Evolutionary conservation across 2,888 invertebrate genomes (phyloP), one percentile per base, ranked within the genome.

Genomic region (Eilema depressum): DNA sequence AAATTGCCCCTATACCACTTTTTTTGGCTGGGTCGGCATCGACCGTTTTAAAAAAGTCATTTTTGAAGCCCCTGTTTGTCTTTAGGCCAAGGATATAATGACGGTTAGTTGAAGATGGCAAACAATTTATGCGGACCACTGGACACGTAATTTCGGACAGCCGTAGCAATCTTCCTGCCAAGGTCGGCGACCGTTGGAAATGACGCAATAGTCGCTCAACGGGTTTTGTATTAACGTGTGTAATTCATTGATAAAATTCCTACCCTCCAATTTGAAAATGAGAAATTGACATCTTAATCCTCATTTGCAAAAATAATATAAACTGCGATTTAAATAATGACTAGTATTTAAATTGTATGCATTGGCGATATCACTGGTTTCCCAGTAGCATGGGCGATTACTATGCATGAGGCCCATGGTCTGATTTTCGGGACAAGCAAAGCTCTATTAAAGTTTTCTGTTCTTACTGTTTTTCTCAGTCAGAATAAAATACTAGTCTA

Each of bases 151-250:
- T 68, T 84, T 84, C 78, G 83, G 86, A 82, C 75, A 75, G 81
- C 74, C 75, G 75, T 77, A 76, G 64, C 70, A 75, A 75, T 77
- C 79, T 80, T 89, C 87, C 89, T 88, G 87, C 84, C 92, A 93
- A 94, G 94, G 94, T 91, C 92, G 86, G 82, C 81, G 85, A 79
- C 87, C 82, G 88, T 89, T 89, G 86, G 77, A 75, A 83, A 81
- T 91, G 91, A 92, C 91, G 94, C 90, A 93, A 93, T 86, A 85
- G 85, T 83, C 80, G 86, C 81, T 84, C 83, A 89, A 92, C 94
- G 88, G 86, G 93, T 92, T 93, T 88, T 83, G 83, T 84, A 86
- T 85, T 83, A 88, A 81, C 80, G 64, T 86, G 86, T 85, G 82
- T 81, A 83, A 85, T 89, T 90, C 92, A 91, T 92, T 92, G 91